Conservation (phyloP, 2,888 invertebrate genomes). For the Platycheirus rosarum region DNA sequence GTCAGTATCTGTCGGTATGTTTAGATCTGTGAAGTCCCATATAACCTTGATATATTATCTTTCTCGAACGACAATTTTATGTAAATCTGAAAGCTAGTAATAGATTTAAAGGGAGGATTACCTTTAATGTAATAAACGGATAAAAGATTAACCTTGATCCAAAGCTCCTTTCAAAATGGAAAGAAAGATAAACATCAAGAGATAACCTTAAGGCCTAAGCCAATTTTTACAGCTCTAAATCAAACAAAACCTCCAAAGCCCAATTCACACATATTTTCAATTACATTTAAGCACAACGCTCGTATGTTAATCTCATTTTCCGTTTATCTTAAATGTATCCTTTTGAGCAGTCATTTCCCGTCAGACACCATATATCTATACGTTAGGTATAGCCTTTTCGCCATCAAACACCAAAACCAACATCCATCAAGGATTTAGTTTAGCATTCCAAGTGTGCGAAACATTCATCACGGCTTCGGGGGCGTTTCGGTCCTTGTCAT, state of each 20-base stretch:
- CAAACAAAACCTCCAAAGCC: not conserved
- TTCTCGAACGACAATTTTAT: too few species aligned
- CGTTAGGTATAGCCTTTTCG: conserved; percentile 29
- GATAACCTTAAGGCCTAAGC: too few species aligned
- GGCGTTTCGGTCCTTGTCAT: conserved; percentile 23
- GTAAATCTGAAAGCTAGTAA: too few species aligned
- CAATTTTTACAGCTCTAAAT: not conserved
- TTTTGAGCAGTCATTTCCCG: conserved; percentile 6
- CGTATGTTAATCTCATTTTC: conserved; percentile 19
- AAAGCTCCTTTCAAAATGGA: too few species aligned
- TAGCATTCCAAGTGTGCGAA: conserved; percentile 61
- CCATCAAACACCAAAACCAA: conserved; percentile 53
- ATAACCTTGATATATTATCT: too few species aligned
- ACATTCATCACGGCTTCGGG: conserved; percentile 55
- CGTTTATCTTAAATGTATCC: conserved; percentile 11
- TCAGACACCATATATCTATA: not conserved
- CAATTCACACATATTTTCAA: not conserved
- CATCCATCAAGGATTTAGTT: conserved; percentile 71
- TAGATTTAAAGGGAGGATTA: too few species aligned
- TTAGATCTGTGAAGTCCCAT: too few species aligned
- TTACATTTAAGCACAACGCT: not conserved
- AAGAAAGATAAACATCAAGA: too few species aligned
- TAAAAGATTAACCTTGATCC: too few species aligned
- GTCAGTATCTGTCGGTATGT: too few species aligned
- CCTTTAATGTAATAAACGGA: too few species aligned